These are phyloP conservation scores for Lamprologus speciosus DNA, from an alignment of 2,113 vertebrate genomes.

Conservation along the genomic window DNA sequence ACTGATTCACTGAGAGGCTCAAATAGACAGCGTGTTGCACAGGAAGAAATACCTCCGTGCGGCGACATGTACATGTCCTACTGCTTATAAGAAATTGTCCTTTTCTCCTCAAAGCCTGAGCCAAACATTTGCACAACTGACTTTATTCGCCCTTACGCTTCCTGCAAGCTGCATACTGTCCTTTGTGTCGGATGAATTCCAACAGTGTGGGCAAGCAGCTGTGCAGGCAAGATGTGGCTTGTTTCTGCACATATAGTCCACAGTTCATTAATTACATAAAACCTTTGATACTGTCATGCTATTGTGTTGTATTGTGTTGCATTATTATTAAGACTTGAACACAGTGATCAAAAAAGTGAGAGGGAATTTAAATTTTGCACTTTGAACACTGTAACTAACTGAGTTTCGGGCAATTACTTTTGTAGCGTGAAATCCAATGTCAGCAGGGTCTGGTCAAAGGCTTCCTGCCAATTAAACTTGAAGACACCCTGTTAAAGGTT, in stretches of 20 bases:
- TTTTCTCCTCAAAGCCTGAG: not conserved
- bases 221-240: not conserved
- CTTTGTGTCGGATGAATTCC: not conserved
- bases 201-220: not conserved
- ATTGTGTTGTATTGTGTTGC: not conserved
- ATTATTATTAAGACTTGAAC: constrained; percentile 1
- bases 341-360: not conserved
- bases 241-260: not conserved
- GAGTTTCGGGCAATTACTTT: not conserved
- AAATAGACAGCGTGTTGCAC: not conserved
- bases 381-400: not conserved
- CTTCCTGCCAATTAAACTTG: constrained; percentile 29
- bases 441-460: constrained; percentile 20
- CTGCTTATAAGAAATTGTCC: not conserved
- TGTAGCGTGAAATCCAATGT: constrained; percentile 9
- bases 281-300: not conserved
- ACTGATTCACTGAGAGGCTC: not conserved
- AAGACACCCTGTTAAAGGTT: not conserved
- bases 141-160: not conserved
- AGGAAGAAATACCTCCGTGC: not conserved
- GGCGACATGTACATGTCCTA: not conserved
- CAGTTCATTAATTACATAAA: constrained; percentile 10
- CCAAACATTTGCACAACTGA: not conserved
- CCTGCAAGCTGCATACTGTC: not conserved
- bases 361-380: not conserved